Percentiles rank a stretch among this genome's conserved stretches.
phyloP scores from a whole-genome alignment of 2,797 vertebrate genomes.

The Syngnathus acus region DNA sequence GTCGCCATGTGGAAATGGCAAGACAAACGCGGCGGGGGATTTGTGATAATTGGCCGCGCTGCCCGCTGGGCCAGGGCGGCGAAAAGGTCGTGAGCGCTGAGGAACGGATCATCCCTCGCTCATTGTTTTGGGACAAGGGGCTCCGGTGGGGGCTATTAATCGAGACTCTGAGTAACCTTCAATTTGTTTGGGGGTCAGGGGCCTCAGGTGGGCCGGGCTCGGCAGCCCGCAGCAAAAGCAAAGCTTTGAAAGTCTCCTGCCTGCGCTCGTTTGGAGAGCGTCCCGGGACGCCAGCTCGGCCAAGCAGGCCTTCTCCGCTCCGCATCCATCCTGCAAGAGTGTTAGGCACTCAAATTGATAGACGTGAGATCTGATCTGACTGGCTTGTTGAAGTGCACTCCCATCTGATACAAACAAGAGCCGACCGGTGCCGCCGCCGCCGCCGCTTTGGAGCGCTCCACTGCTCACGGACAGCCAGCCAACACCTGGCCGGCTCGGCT shows the following conservation, averaged over 20 bases:
- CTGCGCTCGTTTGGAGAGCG: too few relatives aligned
- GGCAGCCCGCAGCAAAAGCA: slow-evolving; percentile 9
- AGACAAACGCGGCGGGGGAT: slow-evolving; percentile 65
- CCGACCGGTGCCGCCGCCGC: slow-evolving; percentile 33
- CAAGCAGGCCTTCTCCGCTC: too few relatives aligned
- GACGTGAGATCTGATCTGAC: slow-evolving; percentile 51
- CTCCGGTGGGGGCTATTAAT: slow-evolving; percentile 53
- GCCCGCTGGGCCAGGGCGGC: slow-evolving; percentile 58
- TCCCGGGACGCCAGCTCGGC: too few relatives aligned
- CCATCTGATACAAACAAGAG: slow-evolving; percentile 68
- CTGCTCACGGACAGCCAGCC: slow-evolving; percentile 58
- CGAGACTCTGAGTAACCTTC: slow-evolving; percentile 51
- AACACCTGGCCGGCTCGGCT: slow-evolving; percentile 61
- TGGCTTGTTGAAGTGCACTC: slow-evolving; percentile 51
- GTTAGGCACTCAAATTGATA: slow-evolving; percentile 52
- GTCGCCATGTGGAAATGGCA: slow-evolving; percentile 66
- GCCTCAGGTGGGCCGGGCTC: slow-evolving; percentile 3
- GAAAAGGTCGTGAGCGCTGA: slow-evolving; percentile 63
- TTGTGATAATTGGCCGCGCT: slow-evolving; percentile 67
- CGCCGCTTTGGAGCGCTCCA: too few relatives aligned
- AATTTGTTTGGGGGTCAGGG: slow-evolving; percentile 54
- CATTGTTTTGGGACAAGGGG: slow-evolving; percentile 22
- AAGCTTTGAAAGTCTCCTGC: slow-evolving; percentile 21
- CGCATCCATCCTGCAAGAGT: too few relatives aligned
- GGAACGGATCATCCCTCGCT: slow-evolving; percentile 51